Percentiles rank a stretch among this genome's conserved stretches.
Evolutionary conservation across 1,140 invertebrate species (phyloP).

Genomic region (Drosophila triauraria): DNA sequence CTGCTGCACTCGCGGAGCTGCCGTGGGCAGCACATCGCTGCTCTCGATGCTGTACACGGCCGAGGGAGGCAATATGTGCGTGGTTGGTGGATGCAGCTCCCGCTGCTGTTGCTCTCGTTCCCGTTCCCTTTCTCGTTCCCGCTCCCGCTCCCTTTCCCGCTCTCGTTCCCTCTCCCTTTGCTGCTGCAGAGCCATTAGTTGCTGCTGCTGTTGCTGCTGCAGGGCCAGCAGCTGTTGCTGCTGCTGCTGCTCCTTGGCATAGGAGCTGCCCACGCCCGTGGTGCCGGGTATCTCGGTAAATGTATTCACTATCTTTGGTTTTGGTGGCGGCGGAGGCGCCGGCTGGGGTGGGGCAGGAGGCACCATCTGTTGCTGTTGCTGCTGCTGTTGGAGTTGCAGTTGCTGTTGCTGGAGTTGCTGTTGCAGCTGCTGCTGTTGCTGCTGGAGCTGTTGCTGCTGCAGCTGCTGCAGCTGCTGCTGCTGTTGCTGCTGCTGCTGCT

Average conservation of each 20-base stretch:
- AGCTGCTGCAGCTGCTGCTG: slow-evolving; percentile 26
- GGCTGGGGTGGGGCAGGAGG: slow-evolving; percentile 58
- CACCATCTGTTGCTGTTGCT: slow-evolving; percentile 44
- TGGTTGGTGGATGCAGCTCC: slow-evolving; percentile 79
- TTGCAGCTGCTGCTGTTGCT: slow-evolving; percentile 19
- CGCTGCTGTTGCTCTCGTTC: slow-evolving; percentile 64
- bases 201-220: slow-evolving; percentile 77
- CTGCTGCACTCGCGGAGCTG: slow-evolving; percentile 66
- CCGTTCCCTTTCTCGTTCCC: slow-evolving; percentile 35
- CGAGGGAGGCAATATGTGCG: slow-evolving; percentile 79
- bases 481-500: slow-evolving; percentile 27
- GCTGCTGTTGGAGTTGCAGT: slow-evolving; percentile 21
- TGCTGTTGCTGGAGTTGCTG: slow-evolving; percentile 25
- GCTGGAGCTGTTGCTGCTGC: slow-evolving; percentile 20
- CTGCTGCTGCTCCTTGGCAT: slow-evolving; percentile 80
- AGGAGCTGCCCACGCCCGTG: slow-evolving; percentile 80
- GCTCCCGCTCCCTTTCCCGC: slow-evolving; percentile 50
- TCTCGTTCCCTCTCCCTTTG: slow-evolving; percentile 45
- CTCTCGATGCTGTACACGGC: slow-evolving; percentile 83
- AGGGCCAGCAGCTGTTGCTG: slow-evolving; percentile 66
- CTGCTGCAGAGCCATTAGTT: slow-evolving; percentile 54
- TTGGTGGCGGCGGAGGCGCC: slow-evolving; percentile 72
- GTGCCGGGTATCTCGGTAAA: slow-evolving; percentile 84
- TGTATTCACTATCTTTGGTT: slow-evolving; percentile 82
- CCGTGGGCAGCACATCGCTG: slow-evolving; percentile 57